Percentiles rank a stretch among this genome's conserved stretches.
These are phyloP conservation scores for Xyrauchen texanus DNA, from an alignment of 2,113 vertebrate species.

Conservation along the genomic window DNA sequence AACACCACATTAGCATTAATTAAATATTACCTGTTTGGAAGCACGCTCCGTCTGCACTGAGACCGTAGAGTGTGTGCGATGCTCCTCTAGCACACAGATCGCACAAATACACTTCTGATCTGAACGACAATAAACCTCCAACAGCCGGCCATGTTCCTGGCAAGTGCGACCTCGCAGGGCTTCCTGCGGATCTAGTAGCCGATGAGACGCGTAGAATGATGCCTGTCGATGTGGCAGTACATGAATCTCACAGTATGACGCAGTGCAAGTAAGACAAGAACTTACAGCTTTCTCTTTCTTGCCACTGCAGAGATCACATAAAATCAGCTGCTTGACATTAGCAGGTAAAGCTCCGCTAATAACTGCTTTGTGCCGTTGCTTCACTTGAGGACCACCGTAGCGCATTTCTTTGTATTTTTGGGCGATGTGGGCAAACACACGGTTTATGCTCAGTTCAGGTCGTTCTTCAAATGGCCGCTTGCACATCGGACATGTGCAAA, in stretches of 20 bases:
- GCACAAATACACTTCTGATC: slow-evolving; percentile 74
- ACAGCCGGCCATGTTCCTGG: slow-evolving; percentile 63
- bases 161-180: slow-evolving; percentile 73
- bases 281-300: slow-evolving; percentile 66
- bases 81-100: slow-evolving; percentile 72
- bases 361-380: not conserved
- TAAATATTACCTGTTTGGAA: slow-evolving; percentile 66
- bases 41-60: slow-evolving; percentile 72
- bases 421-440: slow-evolving; percentile 71
- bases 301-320: slow-evolving; percentile 75
- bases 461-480: slow-evolving; percentile 64
- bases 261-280: slow-evolving; percentile 77
- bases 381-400: slow-evolving; percentile 45
- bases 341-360: accelerated
- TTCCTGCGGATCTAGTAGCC: slow-evolving; percentile 68
- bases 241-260: slow-evolving; percentile 73
- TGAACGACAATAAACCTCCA: slow-evolving; percentile 75
- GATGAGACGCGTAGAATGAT: slow-evolving; percentile 69
- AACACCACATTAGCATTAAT: not conserved
- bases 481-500: slow-evolving; percentile 72
- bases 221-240: slow-evolving; percentile 63
- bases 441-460: slow-evolving; percentile 74
- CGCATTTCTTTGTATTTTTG: slow-evolving; percentile 67
- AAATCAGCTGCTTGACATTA: slow-evolving; percentile 39
- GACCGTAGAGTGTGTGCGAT: slow-evolving; percentile 70